These are phyloP conservation scores for Acholoe squamosa DNA, from an alignment of 2,888 invertebrate genomes.

Conservation along the genomic window DNA sequence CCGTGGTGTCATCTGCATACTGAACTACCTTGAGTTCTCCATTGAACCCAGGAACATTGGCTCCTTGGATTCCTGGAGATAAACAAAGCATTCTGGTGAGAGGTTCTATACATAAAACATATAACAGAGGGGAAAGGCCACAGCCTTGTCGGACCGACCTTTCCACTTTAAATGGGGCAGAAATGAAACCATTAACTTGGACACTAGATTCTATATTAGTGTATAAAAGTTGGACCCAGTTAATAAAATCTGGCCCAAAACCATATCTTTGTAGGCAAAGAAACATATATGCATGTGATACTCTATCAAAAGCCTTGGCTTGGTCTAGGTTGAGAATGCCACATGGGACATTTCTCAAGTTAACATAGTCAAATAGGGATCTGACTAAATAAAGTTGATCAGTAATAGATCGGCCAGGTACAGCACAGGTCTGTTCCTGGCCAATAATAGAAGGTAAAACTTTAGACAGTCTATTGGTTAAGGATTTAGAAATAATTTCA, in stretches of 20 bases:
- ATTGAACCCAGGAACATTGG: neutral
- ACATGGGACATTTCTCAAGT: neutral
- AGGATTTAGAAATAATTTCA: conserved; percentile 4
- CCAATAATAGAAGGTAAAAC: neutral
- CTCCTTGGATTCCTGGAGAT: neutral
- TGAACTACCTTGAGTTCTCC: neutral
- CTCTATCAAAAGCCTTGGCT: conserved; percentile 34
- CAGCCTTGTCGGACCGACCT: conserved; percentile 24
- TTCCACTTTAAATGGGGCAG: neutral
- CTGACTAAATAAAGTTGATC: neutral
- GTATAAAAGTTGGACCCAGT: conserved; percentile 21
- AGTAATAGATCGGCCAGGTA: neutral
- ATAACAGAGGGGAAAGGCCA: conserved; percentile 28
- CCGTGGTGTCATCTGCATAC: conserved; percentile 29
- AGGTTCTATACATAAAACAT: conserved; percentile 28
- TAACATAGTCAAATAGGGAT: neutral
- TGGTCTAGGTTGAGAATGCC: neutral
- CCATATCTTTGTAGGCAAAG: neutral
- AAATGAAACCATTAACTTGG: neutral
- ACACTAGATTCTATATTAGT: neutral
- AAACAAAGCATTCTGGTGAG: neutral
- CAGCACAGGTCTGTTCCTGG: conserved; percentile 15
- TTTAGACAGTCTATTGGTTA: neutral
- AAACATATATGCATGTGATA: neutral
- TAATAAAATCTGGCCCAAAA: neutral